Evolutionary conservation across 2,113 vertebrate genomes (phyloP).

Genomic region (Aptenodytes patagonicus): DNA sequence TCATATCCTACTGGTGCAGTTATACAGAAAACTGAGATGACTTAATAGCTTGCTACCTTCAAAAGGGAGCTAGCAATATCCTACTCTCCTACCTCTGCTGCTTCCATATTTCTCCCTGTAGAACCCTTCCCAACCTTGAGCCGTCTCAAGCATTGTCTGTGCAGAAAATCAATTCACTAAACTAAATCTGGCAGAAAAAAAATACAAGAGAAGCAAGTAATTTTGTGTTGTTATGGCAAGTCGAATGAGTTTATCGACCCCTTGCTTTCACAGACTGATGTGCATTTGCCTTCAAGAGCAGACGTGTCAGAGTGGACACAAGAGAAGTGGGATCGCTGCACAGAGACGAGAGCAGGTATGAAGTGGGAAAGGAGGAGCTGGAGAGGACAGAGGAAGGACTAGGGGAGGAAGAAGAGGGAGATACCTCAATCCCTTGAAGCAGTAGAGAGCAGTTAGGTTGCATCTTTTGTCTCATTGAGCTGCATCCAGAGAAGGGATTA

Average conservation of each 20-base stretch:
- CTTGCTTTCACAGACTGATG: not conserved
- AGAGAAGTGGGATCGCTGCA: not conserved
- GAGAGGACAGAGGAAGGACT: not conserved
- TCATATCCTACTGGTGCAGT: not conserved
- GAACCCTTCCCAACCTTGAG: not conserved
- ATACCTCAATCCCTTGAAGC: fast-evolving
- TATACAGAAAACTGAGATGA: not conserved
- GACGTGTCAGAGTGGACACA: not conserved
- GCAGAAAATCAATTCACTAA: not conserved
- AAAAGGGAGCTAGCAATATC: not conserved
- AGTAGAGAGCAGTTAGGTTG: not conserved
- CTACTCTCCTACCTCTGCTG: not conserved
- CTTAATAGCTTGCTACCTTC: not conserved
- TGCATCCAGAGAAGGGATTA: not conserved
- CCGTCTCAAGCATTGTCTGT: not conserved
- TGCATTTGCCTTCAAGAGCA: not conserved
- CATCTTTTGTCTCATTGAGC: not conserved
- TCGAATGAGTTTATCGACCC: not conserved
- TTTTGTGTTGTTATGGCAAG: not conserved
- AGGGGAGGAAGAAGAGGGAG: not conserved
- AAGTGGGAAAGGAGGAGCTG: not conserved
- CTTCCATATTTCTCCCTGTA: not conserved
- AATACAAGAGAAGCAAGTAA: not conserved
- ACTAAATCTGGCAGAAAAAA: not conserved
- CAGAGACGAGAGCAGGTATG: not conserved